phyloP scores from a whole-genome alignment of 2,888 invertebrate genomes.

The Gymnosoma rotundatum region DNA sequence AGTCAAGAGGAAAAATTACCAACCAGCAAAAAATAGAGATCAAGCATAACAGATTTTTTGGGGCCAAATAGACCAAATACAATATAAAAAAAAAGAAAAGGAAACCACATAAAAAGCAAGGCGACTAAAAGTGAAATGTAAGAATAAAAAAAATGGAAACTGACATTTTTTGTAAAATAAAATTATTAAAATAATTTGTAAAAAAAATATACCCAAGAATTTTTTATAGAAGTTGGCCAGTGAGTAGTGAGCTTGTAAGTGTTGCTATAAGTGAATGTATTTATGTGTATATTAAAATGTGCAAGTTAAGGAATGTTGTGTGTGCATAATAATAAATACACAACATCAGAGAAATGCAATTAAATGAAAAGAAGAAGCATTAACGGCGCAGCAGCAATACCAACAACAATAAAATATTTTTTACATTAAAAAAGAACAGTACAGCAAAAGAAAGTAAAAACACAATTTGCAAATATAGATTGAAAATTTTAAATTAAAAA shows the following conservation, averaged over 20 bases:
- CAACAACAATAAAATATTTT: slow-evolving; percentile 50
- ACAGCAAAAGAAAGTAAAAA: slow-evolving; percentile 20
- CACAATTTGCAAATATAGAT: slow-evolving; percentile 39
- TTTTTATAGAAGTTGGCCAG: slow-evolving; percentile 28
- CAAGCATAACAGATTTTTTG: slow-evolving; percentile 67
- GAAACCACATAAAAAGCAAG: slow-evolving; percentile 48
- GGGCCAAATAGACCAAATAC: slow-evolving; percentile 61
- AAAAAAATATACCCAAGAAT: slow-evolving; percentile 3
- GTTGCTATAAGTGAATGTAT: slow-evolving; percentile 29
- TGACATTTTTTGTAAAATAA: background rate
- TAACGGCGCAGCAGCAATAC: slow-evolving; percentile 64
- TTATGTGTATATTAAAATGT: slow-evolving; percentile 53
- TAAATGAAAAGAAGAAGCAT: slow-evolving; percentile 62
- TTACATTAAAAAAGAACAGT: slow-evolving; percentile 15
- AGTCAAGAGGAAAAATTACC: slow-evolving; percentile 34
- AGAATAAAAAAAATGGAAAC: slow-evolving; percentile 11
- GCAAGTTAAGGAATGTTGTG: slow-evolving; percentile 69
- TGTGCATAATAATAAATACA: slow-evolving; percentile 70
- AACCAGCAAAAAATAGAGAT: slow-evolving; percentile 61
- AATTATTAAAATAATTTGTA: slow-evolving; percentile 28
- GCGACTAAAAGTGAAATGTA: slow-evolving; percentile 38
- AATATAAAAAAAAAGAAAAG: slow-evolving; percentile 34
- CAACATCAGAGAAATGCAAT: slow-evolving; percentile 68
- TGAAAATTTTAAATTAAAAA: background rate
- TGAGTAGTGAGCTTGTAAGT: slow-evolving; percentile 30